Evolutionary conservation across 2,113 vertebrate species (phyloP), one percentile per base, ranked within the genome.

Genomic region (Bostrychus sinensis): DNA sequence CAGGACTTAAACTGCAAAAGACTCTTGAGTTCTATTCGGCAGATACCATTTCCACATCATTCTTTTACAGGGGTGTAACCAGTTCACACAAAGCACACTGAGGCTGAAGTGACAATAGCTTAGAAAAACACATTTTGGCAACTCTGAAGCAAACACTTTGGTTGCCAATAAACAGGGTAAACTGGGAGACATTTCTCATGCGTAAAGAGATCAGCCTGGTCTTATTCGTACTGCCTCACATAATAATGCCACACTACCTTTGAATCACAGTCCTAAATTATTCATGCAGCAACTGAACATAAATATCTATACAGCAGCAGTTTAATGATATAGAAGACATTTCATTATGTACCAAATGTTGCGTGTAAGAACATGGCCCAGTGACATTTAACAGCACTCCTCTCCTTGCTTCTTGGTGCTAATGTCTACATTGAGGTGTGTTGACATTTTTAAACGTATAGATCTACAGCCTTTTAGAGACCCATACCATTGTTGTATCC

Each of bases 361-460:
- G 51, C 8, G 17, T 36, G 19, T 13, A 20, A 55, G 9, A 34
- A 3, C 53, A 55, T 3, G n/a, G 7, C 23, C 8, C 22, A 23
- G 1, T 39, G 28, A 61, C 53, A 28, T 69, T 43, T 10, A 23
- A 37, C 53, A 14, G 20, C 8, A 16, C 20, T 39, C 19, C 12
- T 5, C 12, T 25, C 19, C 5, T 10, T 3, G 0, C 26, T 36
- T 30, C 22, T 5, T 22, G 0, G 22, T 32, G 32, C 14, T 30
- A n/a, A 1, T 1, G 9, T 51, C 20, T 25, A 6, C 4, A 48
- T 19, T 11, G 2, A 37, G 17, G 12, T 46, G 36, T 56, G 16
- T 2, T n/a, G 60, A 65, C 66, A 57, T 66, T 70, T 69, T 17
- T 6, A 73, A 66, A 72, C 17, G 12, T 25, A 17, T 51, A 16